Conservation (phyloP, 2,113 vertebrate genomes). For the Istiophorus platypterus region DNA sequence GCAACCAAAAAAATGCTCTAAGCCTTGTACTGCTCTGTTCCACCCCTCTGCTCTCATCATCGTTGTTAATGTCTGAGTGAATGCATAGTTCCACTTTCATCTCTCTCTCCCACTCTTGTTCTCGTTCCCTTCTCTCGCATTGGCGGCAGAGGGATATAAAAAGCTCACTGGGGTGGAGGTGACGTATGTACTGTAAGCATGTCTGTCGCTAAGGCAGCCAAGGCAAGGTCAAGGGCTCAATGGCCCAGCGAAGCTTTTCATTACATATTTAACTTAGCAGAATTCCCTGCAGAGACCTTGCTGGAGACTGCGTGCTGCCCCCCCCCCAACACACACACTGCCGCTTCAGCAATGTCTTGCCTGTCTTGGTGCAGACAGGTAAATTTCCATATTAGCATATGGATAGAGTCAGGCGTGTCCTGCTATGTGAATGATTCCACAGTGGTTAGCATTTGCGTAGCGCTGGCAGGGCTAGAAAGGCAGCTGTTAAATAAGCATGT, state of each 20-base stretch:
- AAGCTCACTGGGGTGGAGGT: constrained; percentile 53
- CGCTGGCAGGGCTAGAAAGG: constrained; percentile 1
- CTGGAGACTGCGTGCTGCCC: constrained; percentile 24
- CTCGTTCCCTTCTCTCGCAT: neutral
- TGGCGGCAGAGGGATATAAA: constrained; percentile 29
- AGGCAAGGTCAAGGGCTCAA: constrained; percentile 73
- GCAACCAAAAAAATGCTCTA: constrained; percentile 13
- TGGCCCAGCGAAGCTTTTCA: constrained; percentile 61
- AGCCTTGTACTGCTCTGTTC: constrained; percentile 41
- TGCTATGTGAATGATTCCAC: constrained; percentile 29
- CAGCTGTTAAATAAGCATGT: constrained; percentile 43
- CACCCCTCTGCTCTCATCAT: constrained; percentile 57
- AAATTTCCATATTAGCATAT: constrained; percentile 46
- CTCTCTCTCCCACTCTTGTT: constrained; percentile 20
- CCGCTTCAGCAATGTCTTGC: neutral
- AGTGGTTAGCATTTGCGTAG: constrained; percentile 37
- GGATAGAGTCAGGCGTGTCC: constrained; percentile 33
- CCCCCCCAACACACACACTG: neutral
- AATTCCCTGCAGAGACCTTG: constrained; percentile 54
- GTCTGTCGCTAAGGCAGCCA: constrained; percentile 56
- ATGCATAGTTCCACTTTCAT: constrained; percentile 52
- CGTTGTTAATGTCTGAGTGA: constrained; percentile 60
- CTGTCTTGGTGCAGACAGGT: constrained; percentile 43
- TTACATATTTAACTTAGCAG: constrained; percentile 64
- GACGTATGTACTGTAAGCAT: constrained; percentile 58